Evolutionary conservation across 2,888 invertebrate genomes (phyloP).

Genomic region (Plagodis pulveraria): DNA sequence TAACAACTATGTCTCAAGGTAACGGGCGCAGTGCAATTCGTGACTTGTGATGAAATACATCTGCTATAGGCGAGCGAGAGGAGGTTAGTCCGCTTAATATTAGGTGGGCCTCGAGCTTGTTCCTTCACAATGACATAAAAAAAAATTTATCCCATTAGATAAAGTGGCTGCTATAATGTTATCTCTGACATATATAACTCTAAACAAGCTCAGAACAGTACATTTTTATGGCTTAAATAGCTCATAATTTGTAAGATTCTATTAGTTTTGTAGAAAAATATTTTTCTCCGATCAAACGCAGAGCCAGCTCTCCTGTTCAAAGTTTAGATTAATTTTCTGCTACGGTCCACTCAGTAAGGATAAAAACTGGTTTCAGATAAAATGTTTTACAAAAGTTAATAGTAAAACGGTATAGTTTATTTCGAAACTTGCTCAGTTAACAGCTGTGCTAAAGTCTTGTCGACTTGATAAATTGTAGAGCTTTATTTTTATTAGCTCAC

Average conservation of each 20-base stretch:
- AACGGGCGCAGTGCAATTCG: no score
- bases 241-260: conserved; percentile 12
- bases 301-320: conserved; percentile 40
- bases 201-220: no score
- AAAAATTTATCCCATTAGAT: no score
- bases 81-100: no score
- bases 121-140: no score
- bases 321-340: conserved; percentile 47
- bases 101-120: no score
- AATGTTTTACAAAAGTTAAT: conserved; percentile 41
- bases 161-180: no score
- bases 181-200: no score
- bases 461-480: not conserved
- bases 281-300: conserved; percentile 38
- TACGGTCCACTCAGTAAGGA: conserved; percentile 46
- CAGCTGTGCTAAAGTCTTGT: conserved; percentile 27
- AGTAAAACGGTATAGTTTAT: conserved; percentile 41
- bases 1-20: no score
- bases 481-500: conserved; percentile 7
- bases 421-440: conserved; percentile 27
- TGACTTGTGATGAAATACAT: no score
- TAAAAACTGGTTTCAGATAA: conserved; percentile 47
- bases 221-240: no score
- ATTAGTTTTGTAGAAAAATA: conserved; percentile 23
- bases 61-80: no score